Base-by-base conservation (phyloP, 2,888 invertebrate species). In the Lypha dubia region DNA sequence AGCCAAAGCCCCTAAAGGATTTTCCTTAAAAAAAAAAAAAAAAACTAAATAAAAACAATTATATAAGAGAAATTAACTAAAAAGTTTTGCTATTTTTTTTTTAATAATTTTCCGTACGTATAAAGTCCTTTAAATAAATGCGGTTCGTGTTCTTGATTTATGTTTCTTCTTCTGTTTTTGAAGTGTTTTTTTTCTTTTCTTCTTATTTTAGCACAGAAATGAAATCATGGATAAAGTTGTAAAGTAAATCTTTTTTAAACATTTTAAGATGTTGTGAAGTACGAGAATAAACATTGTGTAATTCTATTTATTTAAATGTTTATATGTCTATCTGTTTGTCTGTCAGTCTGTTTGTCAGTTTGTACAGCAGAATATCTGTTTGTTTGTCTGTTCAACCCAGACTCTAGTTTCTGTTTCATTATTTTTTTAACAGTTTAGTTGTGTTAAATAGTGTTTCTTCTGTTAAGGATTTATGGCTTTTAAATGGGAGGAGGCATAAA, bases 231-330 rank as follows among this genome's bases (percentile, higher is more conserved):
- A 67, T 22, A 44, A 79, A 68, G 44, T 63, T 71, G 46, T 63
- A 4, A 63, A 53, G 63, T 79, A 71, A 79, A 79, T 79, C 51
- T 71, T 22, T 63, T 41, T 62, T 62, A 62, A 11, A 53, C 44
- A 53, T 60, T 75, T 76, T 35, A 38, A 76, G 58, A 58, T 76
- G 32, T 49, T 46, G 20, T 11, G 17, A 60, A 73, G 20, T 15
- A 70, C 24, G 22, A 35, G 5, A 28, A 6, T 74, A 15, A 63
- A 74, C 24, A 65, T 65, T 53, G 3, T 65, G n/a, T 28, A 53
- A 63, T 13, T 65, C 32, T 75, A 7, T 75, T 53, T 63, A 24
- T 53, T 65, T 56, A 53, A 65, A 63, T 65, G 28, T 53, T 41
- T 53, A 20, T 20, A 9, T 41, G 15, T n/a, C n/a, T 46, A 53